phyloP scores from a whole-genome alignment of 2,113 vertebrate species.

The Rhegmatorhina hoffmannsi region DNA sequence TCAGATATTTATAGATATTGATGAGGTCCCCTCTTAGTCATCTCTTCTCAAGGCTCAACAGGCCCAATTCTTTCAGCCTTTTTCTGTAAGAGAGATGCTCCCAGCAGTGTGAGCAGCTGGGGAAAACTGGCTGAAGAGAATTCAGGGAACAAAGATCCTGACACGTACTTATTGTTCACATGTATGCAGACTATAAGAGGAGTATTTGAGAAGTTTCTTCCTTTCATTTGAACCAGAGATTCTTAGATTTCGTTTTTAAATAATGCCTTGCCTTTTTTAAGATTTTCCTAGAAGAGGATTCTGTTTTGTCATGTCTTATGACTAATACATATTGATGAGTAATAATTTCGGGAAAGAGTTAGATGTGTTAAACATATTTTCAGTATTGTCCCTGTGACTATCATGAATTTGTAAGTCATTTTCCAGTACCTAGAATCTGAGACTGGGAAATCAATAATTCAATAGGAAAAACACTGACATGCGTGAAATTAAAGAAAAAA shows the following conservation, averaged over 20 bases:
- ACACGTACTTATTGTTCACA: background rate
- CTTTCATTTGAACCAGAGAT: background rate
- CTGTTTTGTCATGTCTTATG: background rate
- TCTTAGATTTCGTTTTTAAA: background rate
- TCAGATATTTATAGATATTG: background rate
- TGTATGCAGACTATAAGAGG: background rate
- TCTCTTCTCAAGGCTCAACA: background rate
- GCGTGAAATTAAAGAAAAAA: background rate
- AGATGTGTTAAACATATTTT: background rate
- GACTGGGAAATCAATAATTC: background rate
- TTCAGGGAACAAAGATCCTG: background rate
- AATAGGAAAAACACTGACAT: background rate
- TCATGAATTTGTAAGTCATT: background rate
- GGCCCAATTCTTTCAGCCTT: background rate
- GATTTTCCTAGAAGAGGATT: background rate
- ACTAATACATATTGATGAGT: background rate
- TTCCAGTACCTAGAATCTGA: background rate
- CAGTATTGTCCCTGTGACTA: background rate
- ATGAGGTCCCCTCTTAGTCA: background rate
- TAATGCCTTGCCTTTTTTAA: background rate
- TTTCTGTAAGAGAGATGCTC: background rate
- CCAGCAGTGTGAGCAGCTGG: background rate
- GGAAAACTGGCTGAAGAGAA: background rate
- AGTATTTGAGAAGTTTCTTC: background rate
- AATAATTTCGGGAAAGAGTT: background rate